Evolutionary conservation across 1,140 invertebrate species (phyloP).

Genomic region (Latrodectus geometricus): DNA sequence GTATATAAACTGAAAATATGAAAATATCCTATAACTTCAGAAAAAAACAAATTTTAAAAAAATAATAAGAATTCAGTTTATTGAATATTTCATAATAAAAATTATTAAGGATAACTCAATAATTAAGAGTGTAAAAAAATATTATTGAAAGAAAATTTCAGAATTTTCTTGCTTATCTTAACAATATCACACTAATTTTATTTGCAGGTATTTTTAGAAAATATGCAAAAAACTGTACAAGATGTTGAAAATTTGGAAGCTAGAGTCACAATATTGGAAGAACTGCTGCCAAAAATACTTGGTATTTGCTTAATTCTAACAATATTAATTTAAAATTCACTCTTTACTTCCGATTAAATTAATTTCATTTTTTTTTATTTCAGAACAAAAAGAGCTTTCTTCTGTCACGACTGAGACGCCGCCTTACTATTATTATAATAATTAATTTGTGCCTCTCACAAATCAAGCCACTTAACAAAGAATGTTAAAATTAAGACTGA

Average conservation of each 20-base stretch:
- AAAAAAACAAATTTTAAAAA: background rate
- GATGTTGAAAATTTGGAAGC: constrained; percentile 42
- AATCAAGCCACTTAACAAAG: too few species aligned
- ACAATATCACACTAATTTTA: background rate
- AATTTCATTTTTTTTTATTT: constrained; percentile 2
- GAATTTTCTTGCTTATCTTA: background rate
- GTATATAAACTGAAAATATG: too few species aligned
- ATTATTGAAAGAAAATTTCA: background rate
- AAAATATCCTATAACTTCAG: background rate
- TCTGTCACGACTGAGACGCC: constrained; percentile 6
- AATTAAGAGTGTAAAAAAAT: background rate
- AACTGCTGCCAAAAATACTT: constrained; percentile 43
- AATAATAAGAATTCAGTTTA: background rate
- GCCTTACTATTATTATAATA: background rate
- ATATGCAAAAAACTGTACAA: constrained; percentile 31
- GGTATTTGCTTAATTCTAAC: background rate
- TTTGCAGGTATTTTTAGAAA: constrained; percentile 29
- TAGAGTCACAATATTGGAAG: constrained; percentile 44
- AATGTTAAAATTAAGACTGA: too few species aligned
- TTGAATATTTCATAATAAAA: background rate
- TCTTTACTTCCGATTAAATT: background rate
- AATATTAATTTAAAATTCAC: background rate
- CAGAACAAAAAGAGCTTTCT: constrained; percentile 31
- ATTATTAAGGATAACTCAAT: background rate
- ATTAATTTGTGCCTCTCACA: background rate